phyloP scores from a whole-genome alignment of 2,888 invertebrate genomes.

The Epirrita christyi region DNA sequence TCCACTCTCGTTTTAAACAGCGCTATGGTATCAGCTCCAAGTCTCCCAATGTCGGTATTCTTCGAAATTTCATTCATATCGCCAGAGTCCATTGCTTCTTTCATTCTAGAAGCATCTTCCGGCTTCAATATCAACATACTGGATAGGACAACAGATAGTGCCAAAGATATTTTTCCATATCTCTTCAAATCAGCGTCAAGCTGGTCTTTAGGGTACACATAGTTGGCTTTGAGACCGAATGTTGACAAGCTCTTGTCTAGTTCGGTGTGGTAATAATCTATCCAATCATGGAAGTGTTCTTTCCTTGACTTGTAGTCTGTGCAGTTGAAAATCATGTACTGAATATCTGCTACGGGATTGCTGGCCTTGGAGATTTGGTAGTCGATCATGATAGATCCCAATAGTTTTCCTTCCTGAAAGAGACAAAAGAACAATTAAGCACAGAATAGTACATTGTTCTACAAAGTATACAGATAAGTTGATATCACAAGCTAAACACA shows the following conservation, averaged over 20 bases:
- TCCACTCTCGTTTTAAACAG: constrained; percentile 32
- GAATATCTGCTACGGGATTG: constrained; percentile 44
- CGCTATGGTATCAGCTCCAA: constrained; percentile 3
- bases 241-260: constrained; percentile 42
- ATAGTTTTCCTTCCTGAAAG: constrained; percentile 36
- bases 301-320: constrained; percentile 45
- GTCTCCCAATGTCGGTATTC: background rate
- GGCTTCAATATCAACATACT: constrained; percentile 33
- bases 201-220: constrained; percentile 44
- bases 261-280: constrained; percentile 45
- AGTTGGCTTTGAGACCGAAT: constrained; percentile 43
- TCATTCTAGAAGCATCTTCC: constrained; percentile 39
- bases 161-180: constrained; percentile 39
- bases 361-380: constrained; percentile 46
- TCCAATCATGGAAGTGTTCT: constrained; percentile 44
- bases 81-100: constrained; percentile 20
- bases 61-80: background rate
- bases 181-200: constrained; percentile 47
- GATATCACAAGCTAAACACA: too few relatives aligned
- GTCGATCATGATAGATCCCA: constrained; percentile 47
- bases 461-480: too few relatives aligned
- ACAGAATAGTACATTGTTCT: too few relatives aligned
- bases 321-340: constrained; percentile 49
- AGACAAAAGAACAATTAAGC: background rate
- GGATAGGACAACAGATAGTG: constrained; percentile 25